These are phyloP conservation scores for Dysidea cf. avara DNA, from an alignment of 37 sponge, comb jelly and placozoan species.

Conservation along the genomic window DNA sequence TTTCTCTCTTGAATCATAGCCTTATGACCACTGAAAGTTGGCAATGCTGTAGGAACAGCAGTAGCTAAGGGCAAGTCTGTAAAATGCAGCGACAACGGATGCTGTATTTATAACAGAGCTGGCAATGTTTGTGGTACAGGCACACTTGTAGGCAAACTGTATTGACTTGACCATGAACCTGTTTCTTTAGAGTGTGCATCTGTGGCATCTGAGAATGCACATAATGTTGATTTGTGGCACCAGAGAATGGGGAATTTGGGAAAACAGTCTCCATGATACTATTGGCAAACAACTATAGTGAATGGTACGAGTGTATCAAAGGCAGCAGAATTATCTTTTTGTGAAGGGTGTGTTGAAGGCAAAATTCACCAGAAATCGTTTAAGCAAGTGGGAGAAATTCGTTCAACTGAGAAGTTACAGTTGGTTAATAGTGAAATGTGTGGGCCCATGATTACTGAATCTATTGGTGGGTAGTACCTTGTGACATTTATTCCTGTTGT, in stretches of 20 bases:
- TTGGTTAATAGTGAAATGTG: slow-evolving; percentile 54
- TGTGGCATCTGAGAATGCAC: slow-evolving; percentile 1
- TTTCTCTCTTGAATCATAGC: too few relatives aligned
- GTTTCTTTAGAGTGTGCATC: slow-evolving; percentile 6
- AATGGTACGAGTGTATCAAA: slow-evolving; percentile 17
- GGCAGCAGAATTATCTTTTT: slow-evolving; percentile 17
- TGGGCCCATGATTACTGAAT: slow-evolving; percentile 52
- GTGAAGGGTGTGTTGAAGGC: slow-evolving; percentile 45
- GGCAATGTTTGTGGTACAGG: slow-evolving; percentile 40
- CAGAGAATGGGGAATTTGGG: slow-evolving; percentile 42
- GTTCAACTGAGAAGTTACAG: slow-evolving; percentile 12
- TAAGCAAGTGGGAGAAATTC: slow-evolving; percentile 27
- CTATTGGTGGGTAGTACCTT: slow-evolving; percentile 63
- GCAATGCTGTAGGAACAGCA: slow-evolving; percentile 27
- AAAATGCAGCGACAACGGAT: slow-evolving; percentile 14
- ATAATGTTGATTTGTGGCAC: slow-evolving; percentile 41
- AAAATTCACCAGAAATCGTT: slow-evolving; percentile 35
- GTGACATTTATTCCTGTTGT: slow-evolving; percentile 52
- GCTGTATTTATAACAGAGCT: slow-evolving; percentile 21
- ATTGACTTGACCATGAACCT: slow-evolving; percentile 17
- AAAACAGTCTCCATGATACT: slow-evolving; percentile 10
- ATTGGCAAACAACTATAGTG: slow-evolving; percentile 15
- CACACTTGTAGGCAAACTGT: slow-evolving; percentile 24
- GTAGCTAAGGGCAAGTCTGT: slow-evolving; percentile 11
- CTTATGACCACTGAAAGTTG: too few relatives aligned